Conservation (phyloP, 2,113 vertebrate species). For the Chelonoidis abingdonii region DNA sequence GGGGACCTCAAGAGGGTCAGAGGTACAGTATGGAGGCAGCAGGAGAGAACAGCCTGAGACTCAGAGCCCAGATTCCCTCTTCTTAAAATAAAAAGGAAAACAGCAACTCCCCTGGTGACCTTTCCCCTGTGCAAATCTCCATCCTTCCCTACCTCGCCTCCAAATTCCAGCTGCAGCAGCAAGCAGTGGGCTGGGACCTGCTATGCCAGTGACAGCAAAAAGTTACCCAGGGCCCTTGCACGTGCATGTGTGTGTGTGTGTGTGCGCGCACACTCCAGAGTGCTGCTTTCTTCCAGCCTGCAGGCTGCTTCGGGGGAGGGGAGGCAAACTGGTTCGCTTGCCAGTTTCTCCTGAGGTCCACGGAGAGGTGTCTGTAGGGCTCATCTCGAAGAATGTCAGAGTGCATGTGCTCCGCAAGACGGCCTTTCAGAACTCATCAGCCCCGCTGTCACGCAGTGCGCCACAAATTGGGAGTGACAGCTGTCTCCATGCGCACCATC, state of each 20-base stretch:
- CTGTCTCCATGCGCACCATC: slow-evolving; percentile 87
- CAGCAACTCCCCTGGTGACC: slow-evolving; percentile 34
- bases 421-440: slow-evolving; percentile 88
- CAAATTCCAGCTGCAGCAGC: slow-evolving; percentile 9
- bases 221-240: slow-evolving; percentile 38
- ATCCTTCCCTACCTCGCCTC: slow-evolving; percentile 18
- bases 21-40: neutral
- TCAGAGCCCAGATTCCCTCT: neutral
- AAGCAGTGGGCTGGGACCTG: slow-evolving; percentile 54
- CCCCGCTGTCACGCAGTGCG: slow-evolving; percentile 82
- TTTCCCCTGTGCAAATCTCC: slow-evolving; percentile 9
- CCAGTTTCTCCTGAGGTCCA: slow-evolving; percentile 84
- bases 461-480: slow-evolving; percentile 88
- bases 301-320: slow-evolving; percentile 79
- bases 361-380: slow-evolving; percentile 80
- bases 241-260: neutral
- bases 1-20: neutral
- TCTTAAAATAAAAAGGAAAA: slow-evolving; percentile 49
- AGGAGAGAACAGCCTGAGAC: neutral
- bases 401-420: slow-evolving; percentile 83
- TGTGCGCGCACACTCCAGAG: neutral
- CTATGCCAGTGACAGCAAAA: neutral
- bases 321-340: slow-evolving; percentile 53
- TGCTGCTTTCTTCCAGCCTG: slow-evolving; percentile 76
- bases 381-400: slow-evolving; percentile 84